Evolutionary conservation across 2,888 invertebrate genomes (phyloP).

Genomic region (Diaphora mendica): DNA sequence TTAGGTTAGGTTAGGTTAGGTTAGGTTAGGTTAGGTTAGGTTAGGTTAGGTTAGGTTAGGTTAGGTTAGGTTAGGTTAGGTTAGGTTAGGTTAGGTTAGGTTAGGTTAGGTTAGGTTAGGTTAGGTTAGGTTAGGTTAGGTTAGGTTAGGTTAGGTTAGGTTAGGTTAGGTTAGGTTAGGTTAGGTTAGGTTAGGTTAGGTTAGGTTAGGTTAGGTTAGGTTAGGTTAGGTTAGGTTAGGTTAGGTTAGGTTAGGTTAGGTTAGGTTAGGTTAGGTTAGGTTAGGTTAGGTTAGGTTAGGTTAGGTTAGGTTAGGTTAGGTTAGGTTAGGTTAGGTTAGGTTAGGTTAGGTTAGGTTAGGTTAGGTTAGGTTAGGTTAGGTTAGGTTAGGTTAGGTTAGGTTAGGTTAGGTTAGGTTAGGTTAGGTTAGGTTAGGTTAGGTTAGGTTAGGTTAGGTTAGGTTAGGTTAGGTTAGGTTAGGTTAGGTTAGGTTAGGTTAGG

Average conservation of each 20-base stretch:
- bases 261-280: slow-evolving; percentile 1
- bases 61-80: slow-evolving; percentile 1
- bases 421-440: slow-evolving; percentile 1
- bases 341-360: slow-evolving; percentile 1
- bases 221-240: slow-evolving; percentile 1
- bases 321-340: slow-evolving; percentile 1
- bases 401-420: slow-evolving; percentile 1
- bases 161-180: slow-evolving; percentile 1
- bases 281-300: slow-evolving; percentile 1
- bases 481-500: slow-evolving; percentile 1
- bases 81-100: slow-evolving; percentile 1
- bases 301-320: slow-evolving; percentile 1
- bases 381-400: slow-evolving; percentile 1
- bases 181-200: slow-evolving; percentile 1
- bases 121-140: slow-evolving; percentile 1
- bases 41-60: slow-evolving; percentile 1
- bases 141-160: slow-evolving; percentile 1
- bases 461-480: slow-evolving; percentile 1
- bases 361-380: slow-evolving; percentile 1
- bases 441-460: slow-evolving; percentile 1
- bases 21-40: slow-evolving; percentile 1
- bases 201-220: slow-evolving; percentile 1
- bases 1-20: slow-evolving; percentile 1
- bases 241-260: slow-evolving; percentile 1
- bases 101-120: slow-evolving; percentile 1